Conservation (phyloP, 2,797 vertebrate genomes). For the Callimico goeldii region DNA sequence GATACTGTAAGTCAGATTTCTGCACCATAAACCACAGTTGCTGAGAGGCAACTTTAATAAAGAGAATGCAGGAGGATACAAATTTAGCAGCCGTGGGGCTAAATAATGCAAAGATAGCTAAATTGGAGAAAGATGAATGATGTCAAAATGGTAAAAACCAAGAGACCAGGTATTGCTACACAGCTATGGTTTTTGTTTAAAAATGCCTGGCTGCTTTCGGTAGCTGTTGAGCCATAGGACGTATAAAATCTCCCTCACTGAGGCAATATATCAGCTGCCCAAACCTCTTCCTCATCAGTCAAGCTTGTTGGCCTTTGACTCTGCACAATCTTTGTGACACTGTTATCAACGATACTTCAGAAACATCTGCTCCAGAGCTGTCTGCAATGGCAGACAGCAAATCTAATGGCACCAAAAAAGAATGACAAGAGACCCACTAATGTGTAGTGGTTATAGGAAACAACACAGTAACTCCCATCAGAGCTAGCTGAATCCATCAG, state of each 20-base stretch:
- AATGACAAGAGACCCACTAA: conserved; percentile 59
- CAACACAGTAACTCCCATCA: background rate
- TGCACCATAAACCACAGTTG: conserved; percentile 54
- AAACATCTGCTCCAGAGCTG: conserved; percentile 13
- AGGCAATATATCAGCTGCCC: conserved; percentile 22
- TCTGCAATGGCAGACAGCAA: conserved; percentile 49
- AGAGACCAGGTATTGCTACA: conserved; percentile 20
- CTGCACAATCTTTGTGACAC: background rate
- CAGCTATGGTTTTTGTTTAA: conserved; percentile 58
- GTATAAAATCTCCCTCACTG: background rate
- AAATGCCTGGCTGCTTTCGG: conserved; percentile 46
- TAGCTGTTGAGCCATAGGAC: background rate
- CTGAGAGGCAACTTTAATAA: conserved; percentile 59
- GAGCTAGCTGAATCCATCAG: background rate
- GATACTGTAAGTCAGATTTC: conserved; percentile 46
- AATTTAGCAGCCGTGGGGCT: conserved; percentile 29
- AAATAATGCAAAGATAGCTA: conserved; percentile 37
- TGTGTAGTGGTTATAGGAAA: background rate
- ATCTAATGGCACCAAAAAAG: conserved; percentile 56
- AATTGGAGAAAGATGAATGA: conserved; percentile 34
- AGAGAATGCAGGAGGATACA: background rate
- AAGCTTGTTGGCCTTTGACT: conserved; percentile 49
- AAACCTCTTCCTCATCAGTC: background rate
- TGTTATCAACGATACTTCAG: conserved; percentile 47
- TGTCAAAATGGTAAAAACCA: background rate